Evolutionary conservation across 2,888 invertebrate species (phyloP), one percentile per base, ranked within the genome.

Genomic region (Lycophotia porphyrea): DNA sequence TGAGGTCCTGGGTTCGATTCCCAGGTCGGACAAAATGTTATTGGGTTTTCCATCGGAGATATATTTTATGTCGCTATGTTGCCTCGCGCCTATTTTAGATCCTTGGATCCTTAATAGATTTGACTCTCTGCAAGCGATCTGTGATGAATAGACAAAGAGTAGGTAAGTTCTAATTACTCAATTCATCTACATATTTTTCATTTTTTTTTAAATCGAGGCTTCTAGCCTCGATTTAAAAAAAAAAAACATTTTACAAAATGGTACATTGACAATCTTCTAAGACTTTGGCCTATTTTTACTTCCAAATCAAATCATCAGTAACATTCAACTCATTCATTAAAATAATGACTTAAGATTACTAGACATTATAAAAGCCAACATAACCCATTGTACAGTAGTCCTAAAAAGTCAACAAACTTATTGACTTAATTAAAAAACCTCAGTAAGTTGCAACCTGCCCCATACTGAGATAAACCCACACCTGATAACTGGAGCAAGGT

Each of bases 401-500:
- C 34, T 70, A 72, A 49, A 75, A 74, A 74, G 74, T 74, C 71
- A 80, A 74, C 70, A 67, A 78, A 84, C 78, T 78, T 64, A 76
- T 81, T 76, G 68, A 78, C 64, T 77, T 61, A 58, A 75, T 83
- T 80, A 78, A 85, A 73, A 85, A 87, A 84, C 65, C 80, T 65
- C 60, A 49, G 80, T 67, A 66, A 80, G 31, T 74, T 64, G 70
- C 81, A 75, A 84, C 83, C 73, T 74, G 72, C 71, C 82, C 86
- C 81, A 76, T 73, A 84, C 44, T 27, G 36, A 81, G 82, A 80
- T 77, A 84, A 87, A 71, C 86, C 87, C 80, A 89, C 90, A 92
- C 91, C 91, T 92, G 91, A 84, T 91, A 94, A 92, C 90, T 94
- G 78, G 94, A 93, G 93, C 94, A 93, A 95, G 95, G 95, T 93